Evolutionary conservation across 2,888 invertebrate genomes (phyloP).

Genomic region (Belgica antarctica): DNA sequence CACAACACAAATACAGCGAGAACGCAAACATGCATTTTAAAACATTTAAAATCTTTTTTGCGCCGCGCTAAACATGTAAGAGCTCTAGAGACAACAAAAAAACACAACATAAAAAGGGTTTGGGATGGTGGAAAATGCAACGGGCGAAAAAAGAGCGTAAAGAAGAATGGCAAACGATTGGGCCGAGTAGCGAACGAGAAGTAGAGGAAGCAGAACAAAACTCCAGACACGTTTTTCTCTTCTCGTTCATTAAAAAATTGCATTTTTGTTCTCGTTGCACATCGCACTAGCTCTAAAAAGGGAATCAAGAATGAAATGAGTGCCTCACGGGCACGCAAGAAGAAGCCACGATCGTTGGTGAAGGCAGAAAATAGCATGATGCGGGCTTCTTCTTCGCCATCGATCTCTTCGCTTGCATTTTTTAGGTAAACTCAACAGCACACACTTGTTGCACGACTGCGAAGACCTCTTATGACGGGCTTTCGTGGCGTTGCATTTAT

Average conservation of each 20-base stretch:
- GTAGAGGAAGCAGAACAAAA: constrained; percentile 17
- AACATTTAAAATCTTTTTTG: constrained; percentile 5
- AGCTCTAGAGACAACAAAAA: constrained; percentile 23
- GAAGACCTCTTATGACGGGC: background rate
- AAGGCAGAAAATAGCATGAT: background rate
- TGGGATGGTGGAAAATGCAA: constrained; percentile 40
- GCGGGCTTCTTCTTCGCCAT: constrained; percentile 20
- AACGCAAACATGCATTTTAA: constrained; percentile 30
- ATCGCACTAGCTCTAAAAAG: constrained; percentile 27
- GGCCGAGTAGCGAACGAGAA: constrained; percentile 8
- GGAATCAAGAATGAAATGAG: constrained; percentile 36
- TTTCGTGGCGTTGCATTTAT: background rate
- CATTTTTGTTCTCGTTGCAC: constrained; percentile 37
- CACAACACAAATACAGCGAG: too few relatives aligned
- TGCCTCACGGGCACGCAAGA: constrained; percentile 34
- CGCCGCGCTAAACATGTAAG: constrained; percentile 29
- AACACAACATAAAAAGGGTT: constrained; percentile 41
- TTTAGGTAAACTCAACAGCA: constrained; percentile 8
- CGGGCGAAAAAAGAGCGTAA: background rate
- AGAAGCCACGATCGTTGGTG: background rate
- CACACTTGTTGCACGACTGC: constrained; percentile 30
- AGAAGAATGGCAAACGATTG: constrained; percentile 29
- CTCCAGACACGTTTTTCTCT: constrained; percentile 42
- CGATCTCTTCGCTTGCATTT: background rate
- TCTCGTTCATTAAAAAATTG: constrained; percentile 43